Evolutionary conservation across 2,113 vertebrate species (phyloP).

Genomic region (Grallaria varia): DNA sequence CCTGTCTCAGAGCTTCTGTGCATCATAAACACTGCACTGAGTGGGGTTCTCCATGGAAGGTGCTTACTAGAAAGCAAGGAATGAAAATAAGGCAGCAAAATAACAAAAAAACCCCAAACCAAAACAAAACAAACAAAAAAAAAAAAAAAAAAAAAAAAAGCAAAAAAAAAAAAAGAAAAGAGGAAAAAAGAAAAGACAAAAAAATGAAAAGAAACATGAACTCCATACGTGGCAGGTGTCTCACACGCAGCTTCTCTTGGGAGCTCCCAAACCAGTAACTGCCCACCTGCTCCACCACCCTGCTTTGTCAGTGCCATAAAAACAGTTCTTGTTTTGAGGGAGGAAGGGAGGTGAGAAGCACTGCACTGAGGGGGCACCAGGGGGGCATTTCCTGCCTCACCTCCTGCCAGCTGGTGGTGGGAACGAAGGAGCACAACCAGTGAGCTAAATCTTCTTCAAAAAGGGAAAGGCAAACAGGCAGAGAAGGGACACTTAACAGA

Average conservation of each 20-base stretch:
- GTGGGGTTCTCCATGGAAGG: background rate
- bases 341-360: background rate
- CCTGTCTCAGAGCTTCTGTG: background rate
- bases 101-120: background rate
- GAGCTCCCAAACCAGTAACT: background rate
- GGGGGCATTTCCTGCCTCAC: background rate
- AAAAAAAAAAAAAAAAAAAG: background rate
- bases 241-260: background rate
- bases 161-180: background rate
- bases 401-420: background rate
- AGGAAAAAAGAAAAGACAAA: background rate
- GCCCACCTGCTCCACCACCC: background rate
- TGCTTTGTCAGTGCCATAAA: background rate
- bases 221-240: background rate
- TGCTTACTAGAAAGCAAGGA: background rate
- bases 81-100: background rate
- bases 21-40: background rate
- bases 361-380: background rate
- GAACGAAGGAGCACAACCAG: background rate
- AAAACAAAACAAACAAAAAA: background rate
- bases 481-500: background rate
- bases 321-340: background rate
- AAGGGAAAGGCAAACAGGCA: background rate
- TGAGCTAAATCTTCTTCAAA: background rate
- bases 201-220: background rate